Evolutionary conservation across 1,140 invertebrate genomes (phyloP).

Genomic region (Forficula auricularia): DNA sequence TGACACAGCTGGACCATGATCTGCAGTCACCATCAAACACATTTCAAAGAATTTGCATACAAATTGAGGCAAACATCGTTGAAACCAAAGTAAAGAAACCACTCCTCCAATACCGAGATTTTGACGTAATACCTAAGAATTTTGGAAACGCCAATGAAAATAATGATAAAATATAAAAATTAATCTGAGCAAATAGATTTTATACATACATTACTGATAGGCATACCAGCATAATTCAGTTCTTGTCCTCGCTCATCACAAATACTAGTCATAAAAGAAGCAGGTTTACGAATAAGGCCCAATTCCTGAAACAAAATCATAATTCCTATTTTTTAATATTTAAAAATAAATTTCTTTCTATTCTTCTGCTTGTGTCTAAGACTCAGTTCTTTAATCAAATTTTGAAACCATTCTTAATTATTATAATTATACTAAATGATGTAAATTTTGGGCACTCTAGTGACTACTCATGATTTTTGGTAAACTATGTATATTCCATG

Average conservation of each 20-base stretch:
- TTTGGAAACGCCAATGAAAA: constrained; percentile 2
- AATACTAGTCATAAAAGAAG: constrained; percentile 98
- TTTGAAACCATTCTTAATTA: background rate
- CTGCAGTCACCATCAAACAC: constrained; percentile 97
- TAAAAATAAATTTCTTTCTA: background rate
- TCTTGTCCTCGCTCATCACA: constrained; percentile 98
- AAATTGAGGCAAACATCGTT: constrained; percentile 80
- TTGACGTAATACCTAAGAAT: constrained; percentile 43
- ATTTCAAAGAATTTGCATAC: constrained; percentile 98
- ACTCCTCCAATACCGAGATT: constrained; percentile 94
- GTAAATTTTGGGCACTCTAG: no score
- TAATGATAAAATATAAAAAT: background rate
- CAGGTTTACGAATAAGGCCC: constrained; percentile 94
- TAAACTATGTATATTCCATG: no score
- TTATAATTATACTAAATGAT: no score
- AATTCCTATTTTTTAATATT: background rate
- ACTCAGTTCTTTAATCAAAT: background rate
- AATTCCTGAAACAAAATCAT: constrained; percentile 50
- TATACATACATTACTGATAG: constrained; percentile 78
- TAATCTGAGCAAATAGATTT: background rate
- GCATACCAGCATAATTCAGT: constrained; percentile 93
- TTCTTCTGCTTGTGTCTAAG: background rate
- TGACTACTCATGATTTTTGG: no score
- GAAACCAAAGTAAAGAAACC: constrained; percentile 95
- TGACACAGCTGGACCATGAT: constrained; percentile 96